Evolutionary conservation across 2,113 vertebrate species (phyloP).

Genomic region (Polyodon spathula): DNA sequence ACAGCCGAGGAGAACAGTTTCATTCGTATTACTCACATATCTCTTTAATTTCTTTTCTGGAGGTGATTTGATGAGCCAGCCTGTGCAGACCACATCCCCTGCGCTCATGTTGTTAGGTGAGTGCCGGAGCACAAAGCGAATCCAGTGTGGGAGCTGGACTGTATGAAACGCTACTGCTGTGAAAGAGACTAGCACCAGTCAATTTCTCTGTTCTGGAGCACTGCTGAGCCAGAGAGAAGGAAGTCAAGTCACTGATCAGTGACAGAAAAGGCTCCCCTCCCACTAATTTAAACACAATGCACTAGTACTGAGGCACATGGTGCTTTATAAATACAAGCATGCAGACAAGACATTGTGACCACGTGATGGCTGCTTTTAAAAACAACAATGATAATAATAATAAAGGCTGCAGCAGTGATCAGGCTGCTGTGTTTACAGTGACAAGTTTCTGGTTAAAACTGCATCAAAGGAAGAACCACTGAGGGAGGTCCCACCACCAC

Average conservation of each 20-base stretch:
- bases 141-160: constrained; percentile 38
- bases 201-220: constrained; percentile 54
- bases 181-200: constrained; percentile 53
- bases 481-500: too few relatives aligned
- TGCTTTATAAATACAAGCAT: constrained; percentile 38
- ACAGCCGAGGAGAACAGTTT: constrained; percentile 5
- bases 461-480: too few relatives aligned
- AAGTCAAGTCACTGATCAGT: constrained; percentile 74
- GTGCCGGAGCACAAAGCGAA: constrained; percentile 42
- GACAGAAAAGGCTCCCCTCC: constrained; percentile 35
- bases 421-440: too few relatives aligned
- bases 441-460: too few relatives aligned
- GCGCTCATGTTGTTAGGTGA: constrained; percentile 73
- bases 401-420: too few relatives aligned
- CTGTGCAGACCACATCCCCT: constrained; percentile 85
- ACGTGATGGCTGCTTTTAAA: too few relatives aligned
- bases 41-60: constrained; percentile 95
- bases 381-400: too few relatives aligned
- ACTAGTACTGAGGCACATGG: constrained; percentile 40
- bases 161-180: constrained; percentile 34
- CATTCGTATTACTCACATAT: constrained; percentile 77
- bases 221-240: constrained; percentile 64
- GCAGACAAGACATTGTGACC: too few relatives aligned
- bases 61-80: constrained; percentile 97
- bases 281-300: constrained; percentile 33